Base-by-base conservation (phyloP, 2,113 vertebrate genomes). In the Indicator maculatus region DNA sequence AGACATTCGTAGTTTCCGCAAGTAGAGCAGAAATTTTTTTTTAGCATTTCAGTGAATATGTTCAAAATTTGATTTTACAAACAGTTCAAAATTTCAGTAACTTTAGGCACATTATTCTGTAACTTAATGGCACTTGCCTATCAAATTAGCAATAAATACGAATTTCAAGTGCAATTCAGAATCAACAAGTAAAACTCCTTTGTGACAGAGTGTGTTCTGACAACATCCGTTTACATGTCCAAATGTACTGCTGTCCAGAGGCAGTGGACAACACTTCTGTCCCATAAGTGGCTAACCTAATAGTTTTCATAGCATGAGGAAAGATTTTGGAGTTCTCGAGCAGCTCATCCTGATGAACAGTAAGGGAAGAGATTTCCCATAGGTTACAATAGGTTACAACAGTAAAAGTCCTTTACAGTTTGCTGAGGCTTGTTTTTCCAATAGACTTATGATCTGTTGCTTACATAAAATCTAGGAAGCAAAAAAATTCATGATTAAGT, bases 121-220 rank as follows among this genome's bases (percentile, higher is more conserved):
- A 73, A 79, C n/a, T 60, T 80, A 67, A 64, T 56, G 17, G 8
- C 31, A 28, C 31, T 86, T 85, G 45, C 47, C 66, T 85, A 55
- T 87, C 78, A 89, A 89, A 91, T 85, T 87, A 76, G 24, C 67
- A 86, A 28, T 65, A 41, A 86, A 83, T 74, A 80, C 2, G 6
- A 39, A 70, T 67, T 94, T 95, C 66, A 94, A 64, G 56, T 28
- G 65, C 77, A 80, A 91, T 71, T 89, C 88, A 88, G 61, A 89
- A 64, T 8, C 12, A 33, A 60, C 28, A 86, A 69, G 23, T 67
- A 89, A 90, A 93, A 83, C 28, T 80, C 28, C 63, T 69, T 87
- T 85, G 38, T 0, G 6, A 73, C 24, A 47, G 1, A 2, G 2
- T 47, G 39, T 69, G 17, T 93, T 70, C 60, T 4, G 12, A 59